Conservation (phyloP, 2,888 invertebrate genomes). For the Andrena chrysosceles region DNA sequence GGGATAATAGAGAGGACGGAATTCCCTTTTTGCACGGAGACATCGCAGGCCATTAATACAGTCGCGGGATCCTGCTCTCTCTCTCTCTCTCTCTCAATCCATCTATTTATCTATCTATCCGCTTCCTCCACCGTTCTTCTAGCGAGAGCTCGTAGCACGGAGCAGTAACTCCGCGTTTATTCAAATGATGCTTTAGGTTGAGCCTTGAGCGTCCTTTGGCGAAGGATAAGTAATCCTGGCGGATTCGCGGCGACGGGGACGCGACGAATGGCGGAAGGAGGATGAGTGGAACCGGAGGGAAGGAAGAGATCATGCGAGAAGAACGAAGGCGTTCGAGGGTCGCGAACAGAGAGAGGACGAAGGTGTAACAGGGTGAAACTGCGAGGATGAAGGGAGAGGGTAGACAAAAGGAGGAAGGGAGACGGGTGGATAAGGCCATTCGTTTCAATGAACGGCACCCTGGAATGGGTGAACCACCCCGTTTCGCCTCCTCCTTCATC, state of each 20-base stretch:
- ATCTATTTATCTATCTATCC: conserved; percentile 33
- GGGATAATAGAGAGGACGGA: conserved; percentile 22
- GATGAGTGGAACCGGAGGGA: conserved; percentile 26
- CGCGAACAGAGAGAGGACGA: conserved; percentile 8
- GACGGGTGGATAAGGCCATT: conserved; percentile 79
- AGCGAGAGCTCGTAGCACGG: conserved; percentile 37
- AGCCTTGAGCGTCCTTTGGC: conserved; percentile 74
- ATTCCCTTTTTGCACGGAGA: conserved; percentile 49
- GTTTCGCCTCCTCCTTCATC: conserved; percentile 59
- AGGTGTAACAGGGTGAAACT: conserved; percentile 14
- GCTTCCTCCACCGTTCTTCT: background rate
- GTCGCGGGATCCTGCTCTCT: conserved; percentile 35
- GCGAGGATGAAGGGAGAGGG: conserved; percentile 14
- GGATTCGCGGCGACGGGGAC: conserved; percentile 55
- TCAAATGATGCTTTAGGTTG: conserved; percentile 83
- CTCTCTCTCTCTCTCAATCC: conserved; percentile 7
- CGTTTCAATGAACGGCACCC: conserved; percentile 82
- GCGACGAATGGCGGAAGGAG: conserved; percentile 64
- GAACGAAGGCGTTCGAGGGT: conserved; percentile 51
- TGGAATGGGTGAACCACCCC: conserved; percentile 74
- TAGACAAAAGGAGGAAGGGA: conserved; percentile 46
- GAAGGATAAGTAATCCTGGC: conserved; percentile 79
- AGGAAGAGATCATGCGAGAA: conserved; percentile 26
- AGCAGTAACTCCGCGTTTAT: conserved; percentile 82
- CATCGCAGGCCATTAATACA: conserved; percentile 71